Evolutionary conservation across 2,113 vertebrate species (phyloP), one percentile per base, ranked within the genome.

Genomic region (Dipodomys ordii): DNA sequence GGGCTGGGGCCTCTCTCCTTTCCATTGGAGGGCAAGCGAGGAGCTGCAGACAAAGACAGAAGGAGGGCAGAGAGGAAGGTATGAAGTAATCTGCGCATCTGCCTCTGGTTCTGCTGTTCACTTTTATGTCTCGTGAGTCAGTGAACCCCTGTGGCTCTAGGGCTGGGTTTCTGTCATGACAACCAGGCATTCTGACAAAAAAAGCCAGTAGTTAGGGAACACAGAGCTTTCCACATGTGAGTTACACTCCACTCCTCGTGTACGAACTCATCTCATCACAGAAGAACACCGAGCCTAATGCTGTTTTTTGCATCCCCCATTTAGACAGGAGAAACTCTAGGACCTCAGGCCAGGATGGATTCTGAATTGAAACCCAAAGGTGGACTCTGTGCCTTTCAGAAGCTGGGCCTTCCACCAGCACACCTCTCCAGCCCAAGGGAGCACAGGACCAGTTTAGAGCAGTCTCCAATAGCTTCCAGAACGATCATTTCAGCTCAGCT

Each of bases 91-190:
- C 13, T 20, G 0, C 35, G 53, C 6, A 65, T 62, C 27, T 89
- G 67, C 12, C n/a, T 74, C 23, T 57, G 35, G 12, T 20, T 65
- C 28, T 72, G 7, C 49, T 15, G 73, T 79, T 64, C 3, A 32
- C 67, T 85, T 81, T 64, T 74, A 76, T 27, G 13, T 49, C n/a
- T 22, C 71, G 3, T 25, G 25, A 80, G 53, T 67, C 57, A 69
- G 3, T 46, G 68, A 80, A 80, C 16, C 19, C n/a, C 12, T 73
- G 12, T 30, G 39, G 46, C 32, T 76, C 83, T 91, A 83, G 76
- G 79, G 30, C 15, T 89, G 69, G 9, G n/a, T 85, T 82, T 91
- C 79, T 83, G 88, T 92, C 93, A 30, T 77, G 68, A 23, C 35
- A 49, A 44, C 44, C 68, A 35, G 35, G 65, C 72, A 1, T 20